Conservation (phyloP, 2,113 vertebrate genomes). For the Pseudolaguvia tuberculata region DNA sequence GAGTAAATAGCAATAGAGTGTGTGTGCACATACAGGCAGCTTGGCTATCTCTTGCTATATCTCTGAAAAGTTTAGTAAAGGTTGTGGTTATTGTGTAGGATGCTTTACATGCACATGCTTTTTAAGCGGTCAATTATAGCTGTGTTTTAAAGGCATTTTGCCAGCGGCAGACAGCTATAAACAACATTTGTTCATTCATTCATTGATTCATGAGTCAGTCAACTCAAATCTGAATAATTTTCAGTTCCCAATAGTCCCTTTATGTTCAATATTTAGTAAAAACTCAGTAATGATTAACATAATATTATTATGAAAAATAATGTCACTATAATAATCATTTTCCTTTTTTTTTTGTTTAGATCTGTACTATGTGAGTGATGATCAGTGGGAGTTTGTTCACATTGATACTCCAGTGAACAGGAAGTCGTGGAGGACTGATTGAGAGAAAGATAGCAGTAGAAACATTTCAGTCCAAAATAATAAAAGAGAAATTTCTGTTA, state of each 20-base stretch:
- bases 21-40: not conserved
- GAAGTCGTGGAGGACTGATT: not conserved
- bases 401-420: not conserved
- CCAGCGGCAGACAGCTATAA: constrained; percentile 29
- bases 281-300: not conserved
- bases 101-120: not conserved
- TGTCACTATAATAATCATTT: too few species aligned
- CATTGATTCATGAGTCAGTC: constrained; percentile 28
- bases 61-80: not conserved
- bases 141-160: constrained; percentile 10
- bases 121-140: constrained; percentile 30
- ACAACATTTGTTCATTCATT: too few species aligned
- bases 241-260: constrained; percentile 14
- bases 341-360: not conserved
- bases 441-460: not conserved
- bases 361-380: not conserved
- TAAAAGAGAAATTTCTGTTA: not conserved
- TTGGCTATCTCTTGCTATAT: not conserved
- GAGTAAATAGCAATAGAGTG: not conserved
- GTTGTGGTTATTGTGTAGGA: constrained; percentile 28
- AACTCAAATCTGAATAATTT: constrained; percentile 13
- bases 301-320: too few species aligned
- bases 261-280: constrained; percentile 5
- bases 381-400: not conserved
- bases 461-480: not conserved